A percentile compares a stretch with the other conserved stretches of the same genome.
These are phyloP conservation scores for Heliopora coerulea DNA, from an alignment of 92 coral and sea anemone genomes.

Conservation along the genomic window DNA sequence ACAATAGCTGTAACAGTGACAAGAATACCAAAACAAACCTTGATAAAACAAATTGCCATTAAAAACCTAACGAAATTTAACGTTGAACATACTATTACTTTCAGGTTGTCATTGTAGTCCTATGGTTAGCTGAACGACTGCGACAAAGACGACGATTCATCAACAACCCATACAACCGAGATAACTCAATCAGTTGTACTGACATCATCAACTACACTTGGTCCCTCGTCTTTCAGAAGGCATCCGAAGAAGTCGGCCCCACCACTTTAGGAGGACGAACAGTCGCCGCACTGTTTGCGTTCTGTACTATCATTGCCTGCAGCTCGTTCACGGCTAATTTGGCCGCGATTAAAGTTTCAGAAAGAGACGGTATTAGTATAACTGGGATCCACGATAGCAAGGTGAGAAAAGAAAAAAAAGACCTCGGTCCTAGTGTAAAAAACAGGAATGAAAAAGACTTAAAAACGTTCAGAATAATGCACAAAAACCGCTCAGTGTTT, in stretches of 20 bases:
- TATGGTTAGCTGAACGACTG: neutral
- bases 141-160: neutral
- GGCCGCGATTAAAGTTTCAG: constrained; percentile 28
- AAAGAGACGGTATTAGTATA: constrained; percentile 24
- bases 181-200: constrained; percentile 2
- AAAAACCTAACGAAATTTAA: neutral
- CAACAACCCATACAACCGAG: neutral
- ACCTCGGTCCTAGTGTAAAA: too few relatives aligned
- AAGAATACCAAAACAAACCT: too few relatives aligned
- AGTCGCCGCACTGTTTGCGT: constrained; percentile 20
- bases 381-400: constrained; percentile 22
- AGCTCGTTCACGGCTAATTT: constrained; percentile 20
- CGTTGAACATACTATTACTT: neutral
- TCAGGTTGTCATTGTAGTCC: neutral
- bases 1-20: neutral
- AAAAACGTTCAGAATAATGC: too few relatives aligned
- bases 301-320: constrained; percentile 12
- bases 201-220: constrained; percentile 8
- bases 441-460: too few relatives aligned
- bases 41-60: too few relatives aligned
- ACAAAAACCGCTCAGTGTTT: too few relatives aligned
- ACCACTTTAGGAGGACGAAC: constrained; percentile 22
- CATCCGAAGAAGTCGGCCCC: constrained; percentile 3
- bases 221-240: constrained; percentile 21
- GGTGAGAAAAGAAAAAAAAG: neutral